These are phyloP conservation scores for Sinopyrophorus schimmeli DNA, from an alignment of 2,888 invertebrate species.

Conservation along the genomic window DNA sequence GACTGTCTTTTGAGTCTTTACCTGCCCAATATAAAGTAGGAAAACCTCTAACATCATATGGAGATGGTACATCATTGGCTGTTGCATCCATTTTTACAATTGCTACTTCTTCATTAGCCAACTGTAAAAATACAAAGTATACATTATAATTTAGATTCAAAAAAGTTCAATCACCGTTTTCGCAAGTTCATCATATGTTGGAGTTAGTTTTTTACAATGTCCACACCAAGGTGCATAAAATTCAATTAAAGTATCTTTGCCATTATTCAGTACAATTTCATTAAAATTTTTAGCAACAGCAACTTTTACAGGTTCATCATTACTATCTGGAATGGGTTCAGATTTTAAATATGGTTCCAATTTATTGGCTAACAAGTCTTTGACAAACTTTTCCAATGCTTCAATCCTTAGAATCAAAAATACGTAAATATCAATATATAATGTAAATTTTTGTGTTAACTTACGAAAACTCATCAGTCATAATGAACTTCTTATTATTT, in stretches of 20 bases:
- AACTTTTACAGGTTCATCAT: slow-evolving; percentile 81
- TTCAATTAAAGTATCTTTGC: slow-evolving; percentile 92
- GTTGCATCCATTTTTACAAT: slow-evolving; percentile 99
- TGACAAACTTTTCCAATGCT: slow-evolving; percentile 80
- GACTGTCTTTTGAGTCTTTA: slow-evolving; percentile 75
- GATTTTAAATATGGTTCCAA: slow-evolving; percentile 94
- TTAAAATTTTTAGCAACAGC: slow-evolving; percentile 98
- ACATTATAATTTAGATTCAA: neutral
- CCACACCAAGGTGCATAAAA: slow-evolving; percentile 99
- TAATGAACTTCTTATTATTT: slow-evolving; percentile 85
- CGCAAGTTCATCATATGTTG: slow-evolving; percentile 92
- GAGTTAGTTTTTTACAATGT: slow-evolving; percentile 95
- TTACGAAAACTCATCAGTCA: slow-evolving; percentile 89
- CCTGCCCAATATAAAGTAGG: slow-evolving; percentile 97
- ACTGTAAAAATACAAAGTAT: slow-evolving; percentile 54
- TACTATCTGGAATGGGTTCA: slow-evolving; percentile 85
- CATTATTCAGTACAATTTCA: slow-evolving; percentile 87
- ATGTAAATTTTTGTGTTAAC: slow-evolving; percentile 34
- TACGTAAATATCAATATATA: neutral
- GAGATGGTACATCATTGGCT: slow-evolving; percentile 93
- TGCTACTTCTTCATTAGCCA: slow-evolving; percentile 82
- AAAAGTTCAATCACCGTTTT: slow-evolving; percentile 70
- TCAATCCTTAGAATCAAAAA: slow-evolving; percentile 67
- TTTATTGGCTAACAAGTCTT: slow-evolving; percentile 78
- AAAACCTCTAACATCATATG: slow-evolving; percentile 94